Evolutionary conservation across 1,140 invertebrate species (phyloP), one percentile per base, ranked within the genome.

Genomic region (Heterodera schachtii): DNA sequence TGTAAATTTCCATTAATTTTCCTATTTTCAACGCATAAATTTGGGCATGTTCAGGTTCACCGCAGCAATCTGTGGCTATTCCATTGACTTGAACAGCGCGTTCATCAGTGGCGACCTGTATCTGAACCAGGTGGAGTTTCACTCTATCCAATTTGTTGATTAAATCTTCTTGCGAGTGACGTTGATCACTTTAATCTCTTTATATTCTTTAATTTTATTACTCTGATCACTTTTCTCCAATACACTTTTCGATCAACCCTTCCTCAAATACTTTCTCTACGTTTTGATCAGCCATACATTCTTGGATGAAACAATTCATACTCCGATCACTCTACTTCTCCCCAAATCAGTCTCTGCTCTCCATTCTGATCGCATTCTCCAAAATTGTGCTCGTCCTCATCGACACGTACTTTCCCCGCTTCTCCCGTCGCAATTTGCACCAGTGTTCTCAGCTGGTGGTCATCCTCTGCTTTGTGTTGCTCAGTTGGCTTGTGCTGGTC

Each of bases 51-150:
- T 21, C n/a, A 78, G 76, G 76, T 86, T 90, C 77, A 85, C 82
- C 3, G 86, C 88, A n/a, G 83, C 81, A 13, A 79, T 89, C 64
- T 90, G 87, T 78, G 86, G 87, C 44, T 89, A 89, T 79, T 87
- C 89, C 44, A 89, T 83, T 60, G 88, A 89, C 76, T 79, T 89
- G 43, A 88, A 90, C 74, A 89, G 87, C 44, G 85, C 83, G 21
- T 82, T 81, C 44, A 87, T 89, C 67, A 81, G 77, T 64, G 88
- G 88, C n/a, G 73, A 89, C 81, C 82, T 89, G 57, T 89, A 82
- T 75, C 41, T 89, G 66, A 89, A 89, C 80, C 88, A 89, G 81
- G 81, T 87, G 31, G 31, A 31, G 31, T 31, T 31, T 31, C 31
- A 31, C 31, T 31, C 31, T 31, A 31, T 31, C 31, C 31, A 31